Evolutionary conservation across 2,113 vertebrate species (phyloP).

Genomic region (Cichladusa arquata): DNA sequence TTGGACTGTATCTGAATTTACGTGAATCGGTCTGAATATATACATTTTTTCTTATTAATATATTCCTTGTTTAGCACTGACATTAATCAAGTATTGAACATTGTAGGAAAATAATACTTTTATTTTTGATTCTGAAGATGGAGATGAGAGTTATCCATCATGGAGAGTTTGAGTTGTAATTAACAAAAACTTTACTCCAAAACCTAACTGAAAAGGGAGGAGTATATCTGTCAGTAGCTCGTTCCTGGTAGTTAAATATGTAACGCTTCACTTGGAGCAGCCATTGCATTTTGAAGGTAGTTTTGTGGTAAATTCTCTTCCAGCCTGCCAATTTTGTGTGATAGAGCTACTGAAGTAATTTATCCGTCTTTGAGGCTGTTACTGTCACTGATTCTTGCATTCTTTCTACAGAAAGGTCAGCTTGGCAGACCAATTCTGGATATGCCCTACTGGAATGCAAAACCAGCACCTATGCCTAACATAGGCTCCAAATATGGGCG

Average conservation of each 20-base stretch:
- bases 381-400: not conserved
- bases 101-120: not conserved
- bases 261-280: rapidly evolving
- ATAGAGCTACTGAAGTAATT: not conserved
- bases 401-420: conserved; percentile 88
- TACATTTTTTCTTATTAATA: not conserved
- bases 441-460: conserved; percentile 98
- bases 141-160: not conserved
- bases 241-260: not conserved
- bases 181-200: not conserved
- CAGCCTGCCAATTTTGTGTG: not conserved
- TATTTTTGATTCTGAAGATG: not conserved
- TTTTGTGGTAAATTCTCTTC: not conserved
- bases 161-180: not conserved
- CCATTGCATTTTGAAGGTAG: not conserved
- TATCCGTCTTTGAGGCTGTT: not conserved
- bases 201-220: not conserved
- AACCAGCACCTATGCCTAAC: conserved; percentile 96
- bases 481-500: conserved; percentile 96
- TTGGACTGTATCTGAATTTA: not conserved
- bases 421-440: conserved; percentile 95
- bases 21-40: not conserved
- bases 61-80: not conserved
- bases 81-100: not conserved
- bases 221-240: not conserved